These are phyloP conservation scores for Nephrotoma guestfalica DNA, from an alignment of 2,888 invertebrate species.

Conservation along the genomic window DNA sequence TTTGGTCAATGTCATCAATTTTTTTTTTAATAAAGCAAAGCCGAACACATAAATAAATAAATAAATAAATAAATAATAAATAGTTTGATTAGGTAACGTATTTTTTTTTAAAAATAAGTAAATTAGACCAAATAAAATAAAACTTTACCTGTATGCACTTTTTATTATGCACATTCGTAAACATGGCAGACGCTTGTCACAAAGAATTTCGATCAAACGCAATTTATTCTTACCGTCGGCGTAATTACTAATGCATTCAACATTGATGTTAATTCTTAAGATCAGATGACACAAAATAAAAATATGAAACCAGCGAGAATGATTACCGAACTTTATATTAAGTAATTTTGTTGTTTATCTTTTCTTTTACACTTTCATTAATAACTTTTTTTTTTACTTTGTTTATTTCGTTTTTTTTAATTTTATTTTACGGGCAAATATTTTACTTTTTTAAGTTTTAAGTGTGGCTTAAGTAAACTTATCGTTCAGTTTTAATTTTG, in stretches of 20 bases:
- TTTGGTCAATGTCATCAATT: not conserved
- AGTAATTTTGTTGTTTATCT: not conserved
- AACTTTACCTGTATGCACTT: not conserved
- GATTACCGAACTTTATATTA: not conserved
- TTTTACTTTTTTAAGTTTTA: not conserved
- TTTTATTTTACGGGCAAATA: not conserved
- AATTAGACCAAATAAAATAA: not conserved
- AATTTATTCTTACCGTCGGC: not conserved
- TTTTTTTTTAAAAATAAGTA: not conserved
- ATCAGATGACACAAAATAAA: not conserved
- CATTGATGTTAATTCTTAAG: not conserved
- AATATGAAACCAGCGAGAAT: not conserved
- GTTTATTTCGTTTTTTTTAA: not conserved
- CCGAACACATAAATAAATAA: no score
- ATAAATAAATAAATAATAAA: no score
- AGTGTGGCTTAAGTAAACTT: not conserved
- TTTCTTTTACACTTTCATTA: not conserved
- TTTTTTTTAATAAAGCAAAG: not conserved
- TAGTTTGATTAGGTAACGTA: not conserved
- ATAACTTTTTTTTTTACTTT: not conserved
- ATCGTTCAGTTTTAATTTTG: not conserved
- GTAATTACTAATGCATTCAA: not conserved
- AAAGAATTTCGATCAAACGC: not conserved
- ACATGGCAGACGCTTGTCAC: no score
- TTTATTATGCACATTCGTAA: no score